Conservation (phyloP, 1,140 invertebrate genomes). For the Sycophaga agraensis region DNA sequence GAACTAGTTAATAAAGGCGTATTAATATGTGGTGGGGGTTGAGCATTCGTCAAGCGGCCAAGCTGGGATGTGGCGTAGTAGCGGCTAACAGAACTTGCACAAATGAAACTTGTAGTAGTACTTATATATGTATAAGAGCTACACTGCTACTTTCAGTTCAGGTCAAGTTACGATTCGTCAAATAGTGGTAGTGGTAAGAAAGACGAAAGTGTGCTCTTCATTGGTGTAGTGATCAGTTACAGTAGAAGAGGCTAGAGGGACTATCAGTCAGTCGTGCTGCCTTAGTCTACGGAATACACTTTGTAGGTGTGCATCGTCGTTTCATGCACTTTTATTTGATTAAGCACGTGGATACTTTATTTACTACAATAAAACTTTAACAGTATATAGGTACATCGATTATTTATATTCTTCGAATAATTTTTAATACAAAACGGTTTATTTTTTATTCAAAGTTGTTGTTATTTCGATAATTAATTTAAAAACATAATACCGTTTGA, state of each 20-base stretch:
- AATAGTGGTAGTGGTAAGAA: not conserved
- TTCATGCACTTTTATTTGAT: conserved; percentile 42
- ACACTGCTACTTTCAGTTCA: conserved; percentile 31
- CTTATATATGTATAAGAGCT: conserved; percentile 47
- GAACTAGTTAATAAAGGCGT: conserved; percentile 11
- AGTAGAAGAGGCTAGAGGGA: not conserved
- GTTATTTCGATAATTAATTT: not conserved
- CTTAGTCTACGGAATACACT: conserved; percentile 54
- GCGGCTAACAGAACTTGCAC: conserved; percentile 46
- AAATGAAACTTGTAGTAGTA: conserved; percentile 27
- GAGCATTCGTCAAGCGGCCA: conserved; percentile 30
- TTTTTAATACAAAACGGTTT: not conserved
- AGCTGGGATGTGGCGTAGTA: conserved; percentile 42
- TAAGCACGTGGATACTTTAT: conserved; percentile 44
- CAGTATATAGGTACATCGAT: too few species aligned
- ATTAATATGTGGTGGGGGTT: conserved; percentile 37
- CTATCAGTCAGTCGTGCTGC: not conserved
- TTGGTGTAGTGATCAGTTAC: conserved; percentile 3
- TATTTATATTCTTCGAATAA: too few species aligned
- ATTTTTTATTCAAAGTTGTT: not conserved
- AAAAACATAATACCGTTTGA: too few species aligned
- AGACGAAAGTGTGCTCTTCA: not conserved
- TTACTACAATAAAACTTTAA: too few species aligned
- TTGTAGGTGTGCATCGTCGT: conserved; percentile 46
- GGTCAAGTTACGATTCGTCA: conserved; percentile 51